These are phyloP conservation scores for Drosophila merina DNA, from an alignment of 2,888 invertebrate species.

Conservation along the genomic window DNA sequence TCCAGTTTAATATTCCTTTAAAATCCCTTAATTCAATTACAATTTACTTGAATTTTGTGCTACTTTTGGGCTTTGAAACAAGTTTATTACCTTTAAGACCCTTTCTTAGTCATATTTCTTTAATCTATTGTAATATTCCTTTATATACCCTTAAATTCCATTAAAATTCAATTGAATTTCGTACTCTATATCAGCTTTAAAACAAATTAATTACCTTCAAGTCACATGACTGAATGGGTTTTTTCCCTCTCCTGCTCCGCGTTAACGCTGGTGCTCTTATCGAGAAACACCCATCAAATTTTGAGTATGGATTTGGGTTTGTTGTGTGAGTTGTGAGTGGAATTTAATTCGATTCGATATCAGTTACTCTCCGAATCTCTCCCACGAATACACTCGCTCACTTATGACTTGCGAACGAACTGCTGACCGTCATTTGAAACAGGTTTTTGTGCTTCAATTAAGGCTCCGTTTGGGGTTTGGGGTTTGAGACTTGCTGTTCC, in stretches of 20 bases:
- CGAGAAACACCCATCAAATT: slow-evolving; percentile 26
- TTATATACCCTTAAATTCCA: too few species aligned
- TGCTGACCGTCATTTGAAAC: slow-evolving; percentile 69
- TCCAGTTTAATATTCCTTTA: too few species aligned
- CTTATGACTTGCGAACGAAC: slow-evolving; percentile 1
- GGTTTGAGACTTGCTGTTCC: background rate
- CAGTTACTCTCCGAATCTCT: slow-evolving; percentile 37
- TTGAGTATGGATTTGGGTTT: slow-evolving; percentile 32
- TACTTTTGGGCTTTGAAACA: too few species aligned
- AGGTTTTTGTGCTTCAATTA: slow-evolving; percentile 68
- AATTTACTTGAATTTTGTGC: too few species aligned
- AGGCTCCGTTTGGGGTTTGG: too few species aligned
- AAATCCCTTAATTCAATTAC: too few species aligned
- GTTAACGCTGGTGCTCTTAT: slow-evolving; percentile 9
- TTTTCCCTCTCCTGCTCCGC: slow-evolving; percentile 27
- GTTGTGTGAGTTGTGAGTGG: slow-evolving; percentile 37
- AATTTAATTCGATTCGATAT: slow-evolving; percentile 66
- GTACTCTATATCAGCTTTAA: background rate
- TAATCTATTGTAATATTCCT: too few species aligned
- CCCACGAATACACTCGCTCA: slow-evolving; percentile 3
- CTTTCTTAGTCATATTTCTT: too few species aligned
- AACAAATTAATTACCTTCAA: slow-evolving; percentile 63
- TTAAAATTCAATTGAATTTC: too few species aligned
- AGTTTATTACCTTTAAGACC: too few species aligned
- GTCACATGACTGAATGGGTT: slow-evolving; percentile 65